Evolutionary conservation across 1,140 invertebrate species (phyloP).

Genomic region (Anastrepha ludens): DNA sequence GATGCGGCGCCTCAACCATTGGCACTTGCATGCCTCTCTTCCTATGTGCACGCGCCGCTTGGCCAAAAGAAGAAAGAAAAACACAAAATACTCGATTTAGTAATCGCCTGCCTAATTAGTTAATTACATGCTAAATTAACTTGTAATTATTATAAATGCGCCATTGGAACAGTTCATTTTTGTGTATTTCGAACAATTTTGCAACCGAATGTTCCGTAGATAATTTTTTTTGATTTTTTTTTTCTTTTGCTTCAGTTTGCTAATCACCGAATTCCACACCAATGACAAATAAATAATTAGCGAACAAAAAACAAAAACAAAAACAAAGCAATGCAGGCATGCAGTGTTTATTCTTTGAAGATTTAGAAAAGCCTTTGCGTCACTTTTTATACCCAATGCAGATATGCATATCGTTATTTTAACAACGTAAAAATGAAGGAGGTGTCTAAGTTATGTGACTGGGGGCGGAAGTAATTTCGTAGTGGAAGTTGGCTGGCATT

Average conservation of each 20-base stretch:
- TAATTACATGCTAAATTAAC: constrained; percentile 56
- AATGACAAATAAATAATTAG: background rate
- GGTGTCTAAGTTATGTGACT: no score
- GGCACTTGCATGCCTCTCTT: background rate
- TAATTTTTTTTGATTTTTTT: background rate
- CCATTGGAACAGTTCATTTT: constrained; percentile 27
- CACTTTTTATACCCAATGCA: no score
- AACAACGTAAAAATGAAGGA: no score
- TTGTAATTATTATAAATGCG: constrained; percentile 51
- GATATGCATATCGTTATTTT: no score
- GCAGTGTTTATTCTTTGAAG: no score
- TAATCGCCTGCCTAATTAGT: constrained; percentile 52
- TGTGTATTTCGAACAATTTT: background rate
- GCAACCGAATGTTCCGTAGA: background rate
- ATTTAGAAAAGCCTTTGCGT: no score
- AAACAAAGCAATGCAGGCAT: no score
- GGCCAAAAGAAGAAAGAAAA: background rate
- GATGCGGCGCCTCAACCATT: background rate
- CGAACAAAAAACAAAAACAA: no score
- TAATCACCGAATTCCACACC: background rate
- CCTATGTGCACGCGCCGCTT: background rate
- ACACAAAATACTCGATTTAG: constrained; percentile 34
- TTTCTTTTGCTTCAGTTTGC: background rate
- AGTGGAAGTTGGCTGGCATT: no score
- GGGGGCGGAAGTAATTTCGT: no score